phyloP scores from a whole-genome alignment of 2,888 invertebrate genomes.

The Dyspetes luteomarginatus region DNA sequence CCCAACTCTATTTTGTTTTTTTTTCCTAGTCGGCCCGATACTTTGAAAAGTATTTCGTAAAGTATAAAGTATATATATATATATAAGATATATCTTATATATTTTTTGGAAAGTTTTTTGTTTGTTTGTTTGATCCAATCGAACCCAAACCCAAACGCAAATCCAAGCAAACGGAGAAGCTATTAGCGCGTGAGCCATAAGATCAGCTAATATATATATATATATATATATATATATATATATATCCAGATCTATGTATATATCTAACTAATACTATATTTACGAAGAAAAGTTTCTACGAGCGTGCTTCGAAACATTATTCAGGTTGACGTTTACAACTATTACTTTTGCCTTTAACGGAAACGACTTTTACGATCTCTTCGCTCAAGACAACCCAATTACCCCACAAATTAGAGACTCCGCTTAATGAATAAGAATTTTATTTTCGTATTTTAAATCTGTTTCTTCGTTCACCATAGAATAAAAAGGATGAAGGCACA shows the following conservation, averaged over 20 bases:
- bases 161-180: neutral
- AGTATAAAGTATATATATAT: too few relatives aligned
- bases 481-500: neutral
- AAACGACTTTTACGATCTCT: neutral
- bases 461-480: neutral
- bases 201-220: too few relatives aligned
- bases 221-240: neutral
- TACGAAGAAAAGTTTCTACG: neutral
- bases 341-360: conserved; percentile 17
- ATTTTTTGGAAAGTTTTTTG: too few relatives aligned
- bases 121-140: too few relatives aligned
- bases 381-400: neutral
- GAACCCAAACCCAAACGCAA: too few relatives aligned
- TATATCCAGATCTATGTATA: neutral
- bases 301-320: conserved; percentile 6
- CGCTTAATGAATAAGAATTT: conserved; percentile 6
- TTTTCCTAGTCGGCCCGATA: neutral
- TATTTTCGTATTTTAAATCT: conserved; percentile 2
- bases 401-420: neutral
- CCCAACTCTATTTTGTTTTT: neutral
- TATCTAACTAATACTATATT: neutral
- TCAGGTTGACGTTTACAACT: conserved; percentile 1
- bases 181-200: too few relatives aligned
- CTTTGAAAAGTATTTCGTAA: neutral
- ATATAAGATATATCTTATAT: too few relatives aligned